These are phyloP conservation scores for Acholoe squamosa DNA, from an alignment of 2,888 invertebrate genomes.

Conservation along the genomic window DNA sequence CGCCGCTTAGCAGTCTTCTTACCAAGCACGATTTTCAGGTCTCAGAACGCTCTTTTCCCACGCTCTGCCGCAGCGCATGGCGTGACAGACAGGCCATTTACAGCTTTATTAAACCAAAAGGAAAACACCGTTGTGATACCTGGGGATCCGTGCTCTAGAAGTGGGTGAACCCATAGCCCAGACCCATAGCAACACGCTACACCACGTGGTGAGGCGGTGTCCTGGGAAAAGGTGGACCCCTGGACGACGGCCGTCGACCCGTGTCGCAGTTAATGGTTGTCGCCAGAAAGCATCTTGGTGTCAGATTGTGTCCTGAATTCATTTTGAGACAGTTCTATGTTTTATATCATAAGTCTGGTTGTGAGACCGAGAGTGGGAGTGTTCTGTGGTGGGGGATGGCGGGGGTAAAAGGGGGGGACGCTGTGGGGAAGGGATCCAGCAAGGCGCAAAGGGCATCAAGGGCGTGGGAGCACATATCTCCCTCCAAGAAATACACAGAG, in stretches of 20 bases:
- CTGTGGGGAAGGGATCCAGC: background rate
- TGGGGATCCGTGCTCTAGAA: background rate
- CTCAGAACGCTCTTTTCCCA: constrained; percentile 10
- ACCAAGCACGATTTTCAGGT: background rate
- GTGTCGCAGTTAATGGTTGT: background rate
- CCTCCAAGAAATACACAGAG: background rate
- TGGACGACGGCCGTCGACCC: background rate
- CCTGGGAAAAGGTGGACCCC: constrained; percentile 6
- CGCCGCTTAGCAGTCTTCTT: background rate
- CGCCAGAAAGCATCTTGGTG: background rate
- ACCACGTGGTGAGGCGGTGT: constrained; percentile 33
- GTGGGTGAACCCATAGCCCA: background rate
- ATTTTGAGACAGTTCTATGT: background rate
- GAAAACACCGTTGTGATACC: constrained; percentile 58
- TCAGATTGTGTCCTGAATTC: background rate
- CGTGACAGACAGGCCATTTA: constrained; percentile 51
- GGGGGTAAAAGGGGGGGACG: background rate
- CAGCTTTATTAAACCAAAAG: constrained; percentile 49
- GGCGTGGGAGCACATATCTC: background rate
- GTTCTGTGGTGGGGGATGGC: too few relatives aligned
- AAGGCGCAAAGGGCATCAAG: background rate
- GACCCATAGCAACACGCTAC: constrained; percentile 35
- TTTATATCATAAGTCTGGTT: too few relatives aligned
- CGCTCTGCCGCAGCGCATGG: background rate
- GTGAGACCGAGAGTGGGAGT: too few relatives aligned